Evolutionary conservation across 2,113 vertebrate genomes (phyloP).

Genomic region (Malurus cyaneus): DNA sequence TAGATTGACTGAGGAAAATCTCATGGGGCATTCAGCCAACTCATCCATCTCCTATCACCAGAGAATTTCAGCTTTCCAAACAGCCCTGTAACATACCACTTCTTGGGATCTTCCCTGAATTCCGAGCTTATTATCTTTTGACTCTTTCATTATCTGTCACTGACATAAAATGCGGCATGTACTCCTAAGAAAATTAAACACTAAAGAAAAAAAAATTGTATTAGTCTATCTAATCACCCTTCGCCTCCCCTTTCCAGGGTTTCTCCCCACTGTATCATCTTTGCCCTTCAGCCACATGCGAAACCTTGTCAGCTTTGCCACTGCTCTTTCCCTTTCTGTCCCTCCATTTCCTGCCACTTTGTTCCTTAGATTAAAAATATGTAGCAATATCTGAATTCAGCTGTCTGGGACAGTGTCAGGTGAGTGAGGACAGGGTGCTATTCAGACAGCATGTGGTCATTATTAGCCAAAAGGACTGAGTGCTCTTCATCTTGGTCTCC

Average conservation of each 20-base stretch:
- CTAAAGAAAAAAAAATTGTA: neutral
- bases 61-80: constrained; percentile 57
- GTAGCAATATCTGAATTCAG: neutral
- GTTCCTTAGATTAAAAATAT: neutral
- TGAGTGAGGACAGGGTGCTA: neutral
- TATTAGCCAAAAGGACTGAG: neutral
- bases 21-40: constrained; percentile 40
- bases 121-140: neutral
- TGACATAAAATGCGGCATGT: constrained; percentile 44
- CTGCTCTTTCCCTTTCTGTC: neutral
- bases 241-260: neutral
- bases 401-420: neutral
- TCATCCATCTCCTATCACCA: constrained; percentile 53
- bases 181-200: constrained; percentile 32
- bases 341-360: neutral
- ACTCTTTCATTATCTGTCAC: constrained; percentile 52
- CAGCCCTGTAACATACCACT: constrained; percentile 21
- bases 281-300: neutral
- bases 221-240: constrained; percentile 14
- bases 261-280: neutral
- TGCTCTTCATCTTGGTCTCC: neutral
- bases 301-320: neutral
- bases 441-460: neutral
- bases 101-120: constrained; percentile 17
- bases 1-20: constrained; percentile 48